Percentiles rank a stretch among this genome's conserved stretches.
Evolutionary conservation across 2,888 invertebrate genomes (phyloP).

Genomic region (Lasioglossum marginatum): DNA sequence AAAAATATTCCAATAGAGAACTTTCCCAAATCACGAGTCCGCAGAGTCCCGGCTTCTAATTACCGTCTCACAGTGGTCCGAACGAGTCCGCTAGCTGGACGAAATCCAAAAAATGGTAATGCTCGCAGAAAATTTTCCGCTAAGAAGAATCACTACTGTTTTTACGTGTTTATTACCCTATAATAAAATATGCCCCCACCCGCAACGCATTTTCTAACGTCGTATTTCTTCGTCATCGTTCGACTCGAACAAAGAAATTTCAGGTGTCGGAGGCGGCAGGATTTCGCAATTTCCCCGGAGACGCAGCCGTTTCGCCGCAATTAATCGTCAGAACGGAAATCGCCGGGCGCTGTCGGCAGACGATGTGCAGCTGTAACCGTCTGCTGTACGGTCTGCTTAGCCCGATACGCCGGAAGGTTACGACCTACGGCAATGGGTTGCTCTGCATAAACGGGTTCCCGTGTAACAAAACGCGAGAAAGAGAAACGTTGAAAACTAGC

Average conservation of each 20-base stretch:
- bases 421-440: conserved; percentile 69
- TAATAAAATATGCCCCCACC: no score
- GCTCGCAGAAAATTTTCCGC: no score
- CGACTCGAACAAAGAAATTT: not conserved
- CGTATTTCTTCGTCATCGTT: no score
- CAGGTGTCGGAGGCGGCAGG: not conserved
- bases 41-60: not conserved
- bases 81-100: no score
- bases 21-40: not conserved
- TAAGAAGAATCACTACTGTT: no score
- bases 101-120: no score
- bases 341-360: conserved; percentile 60
- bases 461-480: conserved; percentile 35
- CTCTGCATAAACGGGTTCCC: conserved; percentile 45
- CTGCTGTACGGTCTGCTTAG: conserved; percentile 70
- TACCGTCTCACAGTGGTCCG: not conserved
- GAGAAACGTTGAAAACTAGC: conserved; percentile 15
- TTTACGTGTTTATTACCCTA: no score
- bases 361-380: conserved; percentile 64
- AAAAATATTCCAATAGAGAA: conserved; percentile 2
- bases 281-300: conserved; percentile 1
- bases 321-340: conserved; percentile 73
- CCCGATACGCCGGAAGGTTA: conserved; percentile 72
- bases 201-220: no score
- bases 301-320: conserved; percentile 52